Evolutionary conservation across 2,113 vertebrate species (phyloP).

Genomic region (Hipposideros armiger): DNA sequence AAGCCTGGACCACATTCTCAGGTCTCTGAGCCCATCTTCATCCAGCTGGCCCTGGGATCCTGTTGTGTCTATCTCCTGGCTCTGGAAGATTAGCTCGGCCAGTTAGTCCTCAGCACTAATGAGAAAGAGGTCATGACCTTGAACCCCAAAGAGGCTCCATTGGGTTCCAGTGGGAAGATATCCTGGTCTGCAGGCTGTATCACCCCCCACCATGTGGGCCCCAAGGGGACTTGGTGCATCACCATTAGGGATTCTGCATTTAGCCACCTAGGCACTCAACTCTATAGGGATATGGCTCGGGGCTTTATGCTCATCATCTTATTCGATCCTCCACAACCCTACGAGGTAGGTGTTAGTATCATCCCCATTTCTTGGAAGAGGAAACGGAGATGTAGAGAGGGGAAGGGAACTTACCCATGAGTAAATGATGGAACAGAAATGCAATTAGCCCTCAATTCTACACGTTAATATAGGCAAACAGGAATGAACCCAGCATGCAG

Average conservation of each 20-base stretch:
- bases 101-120: background rate
- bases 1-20: background rate
- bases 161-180: background rate
- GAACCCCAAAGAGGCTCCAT: background rate
- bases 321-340: background rate
- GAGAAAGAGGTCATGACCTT: background rate
- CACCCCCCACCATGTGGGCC: rapidly evolving
- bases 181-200: background rate
- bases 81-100: background rate
- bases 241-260: rapidly evolving
- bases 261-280: rapidly evolving
- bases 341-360: rapidly evolving
- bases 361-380: background rate
- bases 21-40: background rate
- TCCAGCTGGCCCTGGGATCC: background rate
- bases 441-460: background rate
- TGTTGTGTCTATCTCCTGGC: background rate
- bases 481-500: background rate
- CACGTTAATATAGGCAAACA: background rate
- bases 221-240: rapidly evolving
- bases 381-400: background rate
- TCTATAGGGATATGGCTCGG: background rate
- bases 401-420: background rate
- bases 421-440: background rate
- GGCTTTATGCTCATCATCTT: rapidly evolving